A percentile compares a stretch with the other conserved stretches of the same genome.
These are phyloP conservation scores for Jordanella pulchra DNA, from an alignment of 2,797 vertebrate species.

Conservation along the genomic window DNA sequence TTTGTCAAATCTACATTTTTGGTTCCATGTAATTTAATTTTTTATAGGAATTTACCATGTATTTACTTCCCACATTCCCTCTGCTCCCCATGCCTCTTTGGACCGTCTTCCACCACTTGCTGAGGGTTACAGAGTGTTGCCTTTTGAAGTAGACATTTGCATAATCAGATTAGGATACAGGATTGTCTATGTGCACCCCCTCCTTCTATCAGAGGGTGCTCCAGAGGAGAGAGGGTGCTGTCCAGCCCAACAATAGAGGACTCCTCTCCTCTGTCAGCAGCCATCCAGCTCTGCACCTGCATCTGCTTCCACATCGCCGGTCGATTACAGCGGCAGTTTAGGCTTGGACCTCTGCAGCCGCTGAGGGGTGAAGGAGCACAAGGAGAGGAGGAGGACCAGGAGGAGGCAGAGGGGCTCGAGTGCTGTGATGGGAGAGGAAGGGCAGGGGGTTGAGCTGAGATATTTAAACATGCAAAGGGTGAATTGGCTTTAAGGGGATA, in stretches of 20 bases:
- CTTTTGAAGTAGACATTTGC: slow-evolving; percentile 98
- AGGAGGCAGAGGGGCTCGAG: slow-evolving; percentile 34
- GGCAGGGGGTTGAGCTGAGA: slow-evolving; percentile 79
- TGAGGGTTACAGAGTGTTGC: slow-evolving; percentile 87
- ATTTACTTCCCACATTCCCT: slow-evolving; percentile 44
- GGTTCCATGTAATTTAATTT: slow-evolving; percentile 18
- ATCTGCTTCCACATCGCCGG: slow-evolving; percentile 65
- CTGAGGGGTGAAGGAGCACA: slow-evolving; percentile 37
- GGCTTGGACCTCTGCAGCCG: slow-evolving; percentile 39
- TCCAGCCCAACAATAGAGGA: slow-evolving; percentile 78
- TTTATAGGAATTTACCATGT: slow-evolving; percentile 21
- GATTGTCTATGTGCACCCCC: slow-evolving; percentile 78
- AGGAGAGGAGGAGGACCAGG: slow-evolving; percentile 19
- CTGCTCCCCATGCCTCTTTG: slow-evolving; percentile 47
- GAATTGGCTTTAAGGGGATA: slow-evolving; percentile 90
- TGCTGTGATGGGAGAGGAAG: slow-evolving; percentile 65
- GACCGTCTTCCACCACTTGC: slow-evolving; percentile 69
- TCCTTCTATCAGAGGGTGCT: slow-evolving; percentile 82
- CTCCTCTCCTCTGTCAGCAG: slow-evolving; percentile 82
- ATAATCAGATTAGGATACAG: slow-evolving; percentile 96
- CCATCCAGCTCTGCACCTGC: slow-evolving; percentile 75
- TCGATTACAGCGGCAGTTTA: slow-evolving; percentile 30
- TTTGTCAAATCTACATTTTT: slow-evolving; percentile 12
- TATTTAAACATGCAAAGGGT: slow-evolving; percentile 84
- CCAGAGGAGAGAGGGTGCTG: slow-evolving; percentile 88